Evolutionary conservation across 1,140 invertebrate genomes (phyloP), one percentile per base, ranked within the genome.

Genomic region (Danaus plexippus): DNA sequence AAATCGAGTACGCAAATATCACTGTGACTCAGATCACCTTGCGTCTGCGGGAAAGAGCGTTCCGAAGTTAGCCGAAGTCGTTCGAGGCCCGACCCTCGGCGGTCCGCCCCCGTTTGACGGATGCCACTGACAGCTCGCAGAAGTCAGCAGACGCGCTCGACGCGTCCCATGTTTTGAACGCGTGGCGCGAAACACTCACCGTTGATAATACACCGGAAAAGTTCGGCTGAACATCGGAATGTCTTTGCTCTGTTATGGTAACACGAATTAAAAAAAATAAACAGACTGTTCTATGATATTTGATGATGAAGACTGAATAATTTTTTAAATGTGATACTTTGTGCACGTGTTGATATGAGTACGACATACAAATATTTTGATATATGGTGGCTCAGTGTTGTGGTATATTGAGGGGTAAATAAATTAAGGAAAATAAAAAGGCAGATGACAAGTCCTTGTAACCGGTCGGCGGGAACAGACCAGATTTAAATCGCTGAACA

Each of bases 341-440:
- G 22, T 32, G 22, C 22, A 32, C 22, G 22, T 32, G 22, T 32
- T 32, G 22, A 32, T 32, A 32, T 32, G 2, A 32, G 22, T 32
- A 32, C 22, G 5, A 32, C 5, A 32, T 54, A 59, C 47, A 54
- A 57, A 15, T 9, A 54, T 52, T 32, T 52, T 64, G 59, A 59
- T 46, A 48, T 56, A 43, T 54, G 47, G 54, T 67, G 53, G 43
- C 56, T 54, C 52, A 52, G 63, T 67, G 61, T 64, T 71, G 75
- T 81, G 75, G 69, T 77, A 72, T 78, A 79, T 73, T 75, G 73
- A 77, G 67, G 67, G 64, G 70, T 78, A 76, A 72, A 77, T 75
- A 80, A 77, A 80, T 77, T 78, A 77, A 75, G 74, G 63, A 71
- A 70, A 78, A 77, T 76, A 80, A 83, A 73, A 85, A 80, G 73